Evolutionary conservation across 1,140 invertebrate genomes (phyloP).

Genomic region (Polypedilum pembai): DNA sequence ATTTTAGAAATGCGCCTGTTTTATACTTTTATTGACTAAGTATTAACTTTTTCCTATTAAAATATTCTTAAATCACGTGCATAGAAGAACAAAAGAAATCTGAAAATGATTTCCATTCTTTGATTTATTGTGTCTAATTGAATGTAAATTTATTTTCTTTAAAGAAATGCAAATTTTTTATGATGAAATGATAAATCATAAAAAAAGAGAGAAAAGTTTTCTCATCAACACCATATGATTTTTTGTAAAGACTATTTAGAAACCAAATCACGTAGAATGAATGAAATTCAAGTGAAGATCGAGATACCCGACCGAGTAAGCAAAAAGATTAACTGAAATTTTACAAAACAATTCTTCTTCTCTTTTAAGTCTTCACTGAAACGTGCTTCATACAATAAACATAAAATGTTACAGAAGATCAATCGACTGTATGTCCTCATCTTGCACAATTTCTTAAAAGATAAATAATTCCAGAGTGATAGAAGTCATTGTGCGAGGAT

Average conservation of each 20-base stretch:
- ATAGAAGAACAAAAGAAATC: too few relatives aligned
- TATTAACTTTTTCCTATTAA: too few relatives aligned
- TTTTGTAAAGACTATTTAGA: neutral
- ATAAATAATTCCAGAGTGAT: too few relatives aligned
- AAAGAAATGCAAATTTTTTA: too few relatives aligned
- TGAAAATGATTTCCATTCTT: too few relatives aligned
- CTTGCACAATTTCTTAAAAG: neutral
- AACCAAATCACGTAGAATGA: slow-evolving; percentile 2
- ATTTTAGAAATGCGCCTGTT: too few relatives aligned
- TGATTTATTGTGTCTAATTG: too few relatives aligned
- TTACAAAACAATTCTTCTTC: neutral
- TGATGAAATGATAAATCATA: too few relatives aligned
- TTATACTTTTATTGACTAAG: too few relatives aligned
- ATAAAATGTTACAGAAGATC: neutral
- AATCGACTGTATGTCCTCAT: slow-evolving; percentile 25
- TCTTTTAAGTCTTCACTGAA: neutral
- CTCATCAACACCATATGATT: neutral
- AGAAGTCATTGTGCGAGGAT: slow-evolving; percentile 1
- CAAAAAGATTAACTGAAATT: slow-evolving; percentile 20
- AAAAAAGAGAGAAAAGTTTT: too few relatives aligned
- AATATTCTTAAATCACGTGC: too few relatives aligned
- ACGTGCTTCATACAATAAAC: slow-evolving; percentile 1
- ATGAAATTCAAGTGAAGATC: neutral
- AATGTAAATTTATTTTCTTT: too few relatives aligned
- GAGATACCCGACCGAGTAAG: neutral